These are phyloP conservation scores for Meliscaeva auricollis DNA, from an alignment of 2,888 invertebrate genomes.

Conservation along the genomic window DNA sequence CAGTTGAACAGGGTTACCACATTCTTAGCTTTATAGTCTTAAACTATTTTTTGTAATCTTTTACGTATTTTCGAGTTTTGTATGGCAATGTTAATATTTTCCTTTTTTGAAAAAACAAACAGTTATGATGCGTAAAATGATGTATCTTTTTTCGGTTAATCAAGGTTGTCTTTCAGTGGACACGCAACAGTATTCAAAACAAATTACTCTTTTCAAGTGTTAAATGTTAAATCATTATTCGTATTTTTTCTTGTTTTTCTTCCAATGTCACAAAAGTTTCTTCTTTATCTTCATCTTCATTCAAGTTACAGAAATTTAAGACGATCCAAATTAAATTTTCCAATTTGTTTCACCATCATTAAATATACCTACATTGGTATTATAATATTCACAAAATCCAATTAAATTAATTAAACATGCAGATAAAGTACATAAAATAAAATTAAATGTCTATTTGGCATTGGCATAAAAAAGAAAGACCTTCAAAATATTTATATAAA, in stretches of 20 bases:
- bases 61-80: too few relatives aligned
- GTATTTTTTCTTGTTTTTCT: neutral
- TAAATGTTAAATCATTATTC: too few relatives aligned
- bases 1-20: too few relatives aligned
- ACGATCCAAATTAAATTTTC: slow-evolving; percentile 6
- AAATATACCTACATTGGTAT: neutral
- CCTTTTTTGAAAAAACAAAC: too few relatives aligned
- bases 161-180: too few relatives aligned
- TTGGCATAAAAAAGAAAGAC: slow-evolving; percentile 35
- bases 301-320: slow-evolving; percentile 9
- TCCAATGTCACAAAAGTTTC: neutral
- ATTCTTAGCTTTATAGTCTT: too few relatives aligned
- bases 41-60: too few relatives aligned
- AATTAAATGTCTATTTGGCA: slow-evolving; percentile 10
- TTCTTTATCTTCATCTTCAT: neutral
- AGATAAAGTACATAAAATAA: slow-evolving; percentile 11
- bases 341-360: neutral
- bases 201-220: too few relatives aligned
- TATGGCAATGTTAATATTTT: too few relatives aligned
- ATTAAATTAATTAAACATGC: slow-evolving; percentile 36
- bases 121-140: too few relatives aligned
- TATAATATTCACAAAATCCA: slow-evolving; percentile 2
- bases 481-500: slow-evolving; percentile 27
- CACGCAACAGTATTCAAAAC: too few relatives aligned
- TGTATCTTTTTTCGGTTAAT: too few relatives aligned